Evolutionary conservation across 2,797 vertebrate genomes (phyloP).

Genomic region (Tympanoctomys barrerae): DNA sequence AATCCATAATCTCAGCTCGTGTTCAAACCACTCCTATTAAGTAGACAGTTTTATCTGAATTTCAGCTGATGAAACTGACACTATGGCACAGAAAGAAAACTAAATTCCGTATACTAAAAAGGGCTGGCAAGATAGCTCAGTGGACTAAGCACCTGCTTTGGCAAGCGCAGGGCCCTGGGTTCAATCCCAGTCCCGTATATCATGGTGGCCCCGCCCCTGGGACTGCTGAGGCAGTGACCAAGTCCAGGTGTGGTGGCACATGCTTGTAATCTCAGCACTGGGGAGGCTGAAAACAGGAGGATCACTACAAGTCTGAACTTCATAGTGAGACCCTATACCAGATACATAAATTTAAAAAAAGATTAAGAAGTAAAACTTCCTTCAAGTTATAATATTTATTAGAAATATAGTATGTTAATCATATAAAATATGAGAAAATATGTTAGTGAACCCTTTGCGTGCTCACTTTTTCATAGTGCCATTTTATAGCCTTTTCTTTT

Average conservation of each 20-base stretch:
- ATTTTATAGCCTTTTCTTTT: background rate
- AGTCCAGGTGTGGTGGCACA: too few species aligned
- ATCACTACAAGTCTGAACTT: too few species aligned
- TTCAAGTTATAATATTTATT: slow-evolving; percentile 33
- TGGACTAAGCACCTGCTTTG: too few species aligned
- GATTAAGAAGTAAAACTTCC: slow-evolving; percentile 21
- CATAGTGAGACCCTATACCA: too few species aligned
- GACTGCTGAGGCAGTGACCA: too few species aligned
- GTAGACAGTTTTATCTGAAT: background rate
- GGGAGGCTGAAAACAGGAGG: too few species aligned
- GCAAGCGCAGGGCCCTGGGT: too few species aligned
- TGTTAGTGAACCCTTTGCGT: background rate
- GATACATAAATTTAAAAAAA: too few species aligned
- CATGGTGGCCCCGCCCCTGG: too few species aligned
- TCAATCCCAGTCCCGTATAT: too few species aligned
- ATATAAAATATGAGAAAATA: slow-evolving; percentile 40
- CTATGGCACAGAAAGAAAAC: background rate
- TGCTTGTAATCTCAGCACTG: too few species aligned
- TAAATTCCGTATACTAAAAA: background rate
- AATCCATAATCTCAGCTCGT: background rate
- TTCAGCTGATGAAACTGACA: background rate
- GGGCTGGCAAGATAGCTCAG: too few species aligned
- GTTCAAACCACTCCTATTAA: background rate
- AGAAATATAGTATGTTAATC: background rate
- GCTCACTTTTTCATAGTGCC: background rate